Conservation (phyloP, 2,797 vertebrate species). For the Molossus alvarezi region DNA sequence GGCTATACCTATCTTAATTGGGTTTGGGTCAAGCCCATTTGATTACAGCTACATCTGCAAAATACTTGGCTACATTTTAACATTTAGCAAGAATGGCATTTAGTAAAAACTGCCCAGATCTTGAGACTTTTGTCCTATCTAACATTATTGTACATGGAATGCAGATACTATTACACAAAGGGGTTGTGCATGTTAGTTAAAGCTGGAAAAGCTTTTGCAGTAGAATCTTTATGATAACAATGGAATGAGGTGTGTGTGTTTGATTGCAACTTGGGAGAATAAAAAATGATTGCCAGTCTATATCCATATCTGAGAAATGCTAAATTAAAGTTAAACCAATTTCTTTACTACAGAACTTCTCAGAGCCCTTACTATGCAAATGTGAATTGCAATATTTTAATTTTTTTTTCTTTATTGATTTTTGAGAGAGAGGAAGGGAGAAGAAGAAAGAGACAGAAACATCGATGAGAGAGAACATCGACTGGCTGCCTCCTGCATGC, state of each 20-base stretch:
- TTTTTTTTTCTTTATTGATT: too few species aligned
- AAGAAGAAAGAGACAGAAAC: too few species aligned
- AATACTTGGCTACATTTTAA: neutral
- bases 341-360: slow-evolving; percentile 21
- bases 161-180: neutral
- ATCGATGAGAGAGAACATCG: too few species aligned
- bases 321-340: neutral
- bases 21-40: neutral
- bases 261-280: neutral
- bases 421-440: too few species aligned
- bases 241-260: neutral
- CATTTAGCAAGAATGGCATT: neutral
- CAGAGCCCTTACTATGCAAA: neutral
- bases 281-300: neutral
- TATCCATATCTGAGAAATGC: neutral
- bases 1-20: neutral
- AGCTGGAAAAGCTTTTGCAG: neutral
- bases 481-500: too few species aligned
- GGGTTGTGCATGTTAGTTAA: neutral
- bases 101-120: neutral
- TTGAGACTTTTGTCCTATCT: neutral
- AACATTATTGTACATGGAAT: neutral
- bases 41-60: neutral
- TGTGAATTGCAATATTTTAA: neutral
- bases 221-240: neutral